Conservation (phyloP, 2,797 vertebrate genomes). For the Danio jaintianensis region DNA sequence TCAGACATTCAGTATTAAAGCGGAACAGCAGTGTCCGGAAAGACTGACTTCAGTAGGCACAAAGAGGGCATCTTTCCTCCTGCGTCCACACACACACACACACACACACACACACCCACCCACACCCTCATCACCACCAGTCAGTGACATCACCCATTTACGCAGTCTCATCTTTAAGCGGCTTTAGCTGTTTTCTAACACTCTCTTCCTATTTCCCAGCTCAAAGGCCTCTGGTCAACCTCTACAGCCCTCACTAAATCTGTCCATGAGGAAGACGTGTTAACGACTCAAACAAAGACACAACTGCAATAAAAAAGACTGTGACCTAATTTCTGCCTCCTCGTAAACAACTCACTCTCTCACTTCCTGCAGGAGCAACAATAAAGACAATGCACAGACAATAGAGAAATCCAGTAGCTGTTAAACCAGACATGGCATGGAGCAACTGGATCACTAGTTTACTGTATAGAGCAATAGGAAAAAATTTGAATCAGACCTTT, state of each 20-base stretch:
- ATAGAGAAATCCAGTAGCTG: conserved; percentile 22
- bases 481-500: too few relatives aligned
- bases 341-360: conserved; percentile 66
- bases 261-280: conserved; percentile 60
- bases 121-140: conserved; percentile 62
- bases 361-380: conserved; percentile 64
- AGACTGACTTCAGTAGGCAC: conserved; percentile 20
- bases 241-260: conserved; percentile 44
- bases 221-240: conserved; percentile 14
- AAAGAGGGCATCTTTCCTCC: conserved; percentile 30
- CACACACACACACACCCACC: conserved; percentile 42
- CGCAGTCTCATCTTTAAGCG: conserved; percentile 31
- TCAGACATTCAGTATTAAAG: not conserved
- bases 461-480: not conserved
- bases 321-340: conserved; percentile 65
- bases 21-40: not conserved
- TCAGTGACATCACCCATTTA: conserved; percentile 69
- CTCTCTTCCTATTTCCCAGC: not conserved
- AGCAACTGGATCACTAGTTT: not conserved
- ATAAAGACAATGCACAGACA: conserved; percentile 20
- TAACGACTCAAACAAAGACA: conserved; percentile 58
- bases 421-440: conserved; percentile 1
- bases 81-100: conserved; percentile 13
- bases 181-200: conserved; percentile 14
- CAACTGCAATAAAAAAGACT: conserved; percentile 70